These are phyloP conservation scores for Plestiodon gilberti DNA, from an alignment of 2,113 vertebrate species.

Conservation along the genomic window DNA sequence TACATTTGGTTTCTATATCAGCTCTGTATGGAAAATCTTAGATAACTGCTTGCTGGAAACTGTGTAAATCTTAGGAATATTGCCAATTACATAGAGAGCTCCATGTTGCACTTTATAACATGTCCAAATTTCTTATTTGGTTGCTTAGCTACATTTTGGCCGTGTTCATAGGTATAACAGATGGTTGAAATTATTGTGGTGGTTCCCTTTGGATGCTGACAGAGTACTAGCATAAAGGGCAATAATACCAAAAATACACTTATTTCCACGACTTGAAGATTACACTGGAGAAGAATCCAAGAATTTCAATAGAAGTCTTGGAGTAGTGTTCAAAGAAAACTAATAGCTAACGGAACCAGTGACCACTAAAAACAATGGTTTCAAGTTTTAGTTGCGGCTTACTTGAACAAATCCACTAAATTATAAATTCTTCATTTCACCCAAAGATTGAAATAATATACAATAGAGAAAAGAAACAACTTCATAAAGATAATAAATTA, in stretches of 20 bases:
- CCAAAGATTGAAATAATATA: neutral
- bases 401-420: neutral
- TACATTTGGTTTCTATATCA: constrained; percentile 9
- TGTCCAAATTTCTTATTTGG: constrained; percentile 32
- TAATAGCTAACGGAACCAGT: neutral
- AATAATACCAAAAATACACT: constrained; percentile 24
- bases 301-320: constrained; percentile 10
- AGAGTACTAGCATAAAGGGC: constrained; percentile 13
- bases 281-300: neutral
- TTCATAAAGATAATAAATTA: neutral
- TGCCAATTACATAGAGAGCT: constrained; percentile 36
- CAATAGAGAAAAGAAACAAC: neutral
- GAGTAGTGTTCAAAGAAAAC: neutral
- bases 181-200: constrained; percentile 27
- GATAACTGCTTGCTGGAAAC: constrained; percentile 24
- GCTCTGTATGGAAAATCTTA: constrained; percentile 26
- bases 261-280: constrained; percentile 17
- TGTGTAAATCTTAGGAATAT: constrained; percentile 18
- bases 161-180: constrained; percentile 3
- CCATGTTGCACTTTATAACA: constrained; percentile 23
- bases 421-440: neutral
- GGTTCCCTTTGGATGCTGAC: constrained; percentile 40
- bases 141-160: constrained; percentile 50
- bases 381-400: neutral
- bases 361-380: neutral